Conservation (phyloP, 2,113 vertebrate species). For the Protobothrops flavoviridis region DNA sequence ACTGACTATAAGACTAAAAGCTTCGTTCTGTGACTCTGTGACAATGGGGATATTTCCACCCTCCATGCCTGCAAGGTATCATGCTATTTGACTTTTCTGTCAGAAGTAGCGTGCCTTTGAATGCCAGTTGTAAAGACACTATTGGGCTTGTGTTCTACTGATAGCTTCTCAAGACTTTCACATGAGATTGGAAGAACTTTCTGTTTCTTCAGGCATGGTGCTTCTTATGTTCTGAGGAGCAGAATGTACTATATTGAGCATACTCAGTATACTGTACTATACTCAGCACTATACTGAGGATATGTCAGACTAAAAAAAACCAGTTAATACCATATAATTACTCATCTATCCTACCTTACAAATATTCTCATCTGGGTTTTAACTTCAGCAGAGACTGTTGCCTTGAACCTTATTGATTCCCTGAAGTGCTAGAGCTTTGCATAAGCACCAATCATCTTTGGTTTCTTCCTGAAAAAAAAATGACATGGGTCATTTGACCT, state of each 20-base stretch:
- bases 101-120: neutral
- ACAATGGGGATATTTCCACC: neutral
- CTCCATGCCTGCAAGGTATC: neutral
- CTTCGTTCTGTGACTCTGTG: neutral
- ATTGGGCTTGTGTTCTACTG: neutral
- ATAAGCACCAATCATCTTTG: no score
- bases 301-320: neutral
- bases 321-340: neutral
- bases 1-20: neutral
- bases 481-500: accelerated
- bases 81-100: neutral
- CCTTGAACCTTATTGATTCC: neutral
- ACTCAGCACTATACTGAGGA: neutral
- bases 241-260: no score
- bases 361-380: neutral
- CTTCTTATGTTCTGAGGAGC: neutral
- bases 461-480: neutral
- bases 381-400: neutral
- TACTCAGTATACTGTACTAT: no score
- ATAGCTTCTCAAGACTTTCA: neutral
- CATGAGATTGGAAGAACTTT: neutral
- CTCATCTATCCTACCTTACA: neutral
- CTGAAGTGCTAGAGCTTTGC: neutral
- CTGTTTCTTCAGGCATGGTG: neutral
- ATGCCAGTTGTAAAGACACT: neutral